A percentile compares a stretch with the other conserved stretches of the same genome.
Evolutionary conservation across 2,888 invertebrate genomes (phyloP).

Genomic region (Amphimallon solstitiale): DNA sequence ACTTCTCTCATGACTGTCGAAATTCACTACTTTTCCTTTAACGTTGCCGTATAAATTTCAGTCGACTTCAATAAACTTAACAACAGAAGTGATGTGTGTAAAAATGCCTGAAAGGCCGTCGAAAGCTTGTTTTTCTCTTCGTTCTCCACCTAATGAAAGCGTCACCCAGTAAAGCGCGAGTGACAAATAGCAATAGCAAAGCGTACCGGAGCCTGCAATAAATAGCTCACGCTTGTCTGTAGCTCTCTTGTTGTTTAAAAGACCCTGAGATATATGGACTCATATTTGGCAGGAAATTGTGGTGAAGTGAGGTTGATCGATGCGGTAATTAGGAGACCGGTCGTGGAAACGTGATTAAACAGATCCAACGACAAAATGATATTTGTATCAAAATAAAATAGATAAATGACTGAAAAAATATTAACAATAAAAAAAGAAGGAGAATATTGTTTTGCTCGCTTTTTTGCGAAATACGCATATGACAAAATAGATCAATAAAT

Average conservation of each 20-base stretch:
- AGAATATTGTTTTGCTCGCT: no score
- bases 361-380: conserved; percentile 7
- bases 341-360: conserved; percentile 26
- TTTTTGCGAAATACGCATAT: no score
- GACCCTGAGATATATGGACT: conserved; percentile 53
- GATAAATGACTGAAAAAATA: no score
- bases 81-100: conserved; percentile 11
- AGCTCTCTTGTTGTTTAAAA: conserved; percentile 43
- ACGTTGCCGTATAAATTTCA: conserved; percentile 24
- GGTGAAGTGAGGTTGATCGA: conserved; percentile 54
- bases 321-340: conserved; percentile 56
- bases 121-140: conserved; percentile 2
- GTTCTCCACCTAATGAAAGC: conserved; percentile 46
- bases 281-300: conserved; percentile 52
- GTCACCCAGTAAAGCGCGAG: conserved; percentile 46
- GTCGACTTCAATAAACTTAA: conserved; percentile 27
- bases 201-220: conserved; percentile 36
- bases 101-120: conserved; percentile 23
- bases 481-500: no score
- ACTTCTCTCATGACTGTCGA: no score
- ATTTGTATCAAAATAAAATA: neutral
- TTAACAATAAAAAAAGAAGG: no score
- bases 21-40: neutral
- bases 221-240: conserved; percentile 30
- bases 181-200: conserved; percentile 47